phyloP scores from a whole-genome alignment of 1,140 invertebrate genomes.

The Pseudachorutes palmiensis region DNA sequence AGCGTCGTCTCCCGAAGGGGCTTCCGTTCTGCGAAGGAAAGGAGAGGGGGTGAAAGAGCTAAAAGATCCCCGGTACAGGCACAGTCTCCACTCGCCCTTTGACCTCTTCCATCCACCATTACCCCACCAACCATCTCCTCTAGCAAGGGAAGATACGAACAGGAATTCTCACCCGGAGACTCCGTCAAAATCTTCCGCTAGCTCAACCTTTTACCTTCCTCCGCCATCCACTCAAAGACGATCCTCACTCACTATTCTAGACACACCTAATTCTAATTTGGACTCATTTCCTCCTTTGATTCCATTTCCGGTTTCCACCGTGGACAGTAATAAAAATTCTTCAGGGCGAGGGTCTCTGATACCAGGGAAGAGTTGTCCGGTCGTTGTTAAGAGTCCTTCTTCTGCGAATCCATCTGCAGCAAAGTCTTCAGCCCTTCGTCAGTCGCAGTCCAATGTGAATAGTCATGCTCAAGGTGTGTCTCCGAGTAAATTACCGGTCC shows the following conservation, averaged over 20 bases:
- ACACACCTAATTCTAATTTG: not conserved
- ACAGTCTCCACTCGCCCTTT: constrained; percentile 26
- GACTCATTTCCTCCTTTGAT: not conserved
- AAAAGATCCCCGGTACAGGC: constrained; percentile 14
- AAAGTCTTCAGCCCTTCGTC: no score
- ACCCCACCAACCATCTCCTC: not conserved
- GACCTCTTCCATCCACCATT: constrained; percentile 21
- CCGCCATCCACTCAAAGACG: not conserved
- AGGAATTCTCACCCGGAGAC: no score
- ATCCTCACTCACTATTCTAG: not conserved
- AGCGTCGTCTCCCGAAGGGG: not conserved
- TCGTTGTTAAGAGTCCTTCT: no score
- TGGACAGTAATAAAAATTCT: not conserved
- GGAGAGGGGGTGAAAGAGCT: constrained; percentile 8
- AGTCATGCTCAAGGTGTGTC: no score
- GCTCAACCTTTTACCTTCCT: not conserved
- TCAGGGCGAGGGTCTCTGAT: not conserved
- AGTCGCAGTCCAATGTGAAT: no score
- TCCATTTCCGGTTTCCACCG: not conserved
- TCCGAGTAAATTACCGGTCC: not conserved
- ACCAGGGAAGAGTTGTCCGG: no score
- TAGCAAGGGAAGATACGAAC: not conserved
- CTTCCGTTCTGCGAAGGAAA: not conserved
- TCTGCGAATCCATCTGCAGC: no score
- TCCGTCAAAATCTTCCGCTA: no score